These are phyloP conservation scores for Hylia prasina DNA, from an alignment of 2,113 vertebrate species.

Conservation along the genomic window DNA sequence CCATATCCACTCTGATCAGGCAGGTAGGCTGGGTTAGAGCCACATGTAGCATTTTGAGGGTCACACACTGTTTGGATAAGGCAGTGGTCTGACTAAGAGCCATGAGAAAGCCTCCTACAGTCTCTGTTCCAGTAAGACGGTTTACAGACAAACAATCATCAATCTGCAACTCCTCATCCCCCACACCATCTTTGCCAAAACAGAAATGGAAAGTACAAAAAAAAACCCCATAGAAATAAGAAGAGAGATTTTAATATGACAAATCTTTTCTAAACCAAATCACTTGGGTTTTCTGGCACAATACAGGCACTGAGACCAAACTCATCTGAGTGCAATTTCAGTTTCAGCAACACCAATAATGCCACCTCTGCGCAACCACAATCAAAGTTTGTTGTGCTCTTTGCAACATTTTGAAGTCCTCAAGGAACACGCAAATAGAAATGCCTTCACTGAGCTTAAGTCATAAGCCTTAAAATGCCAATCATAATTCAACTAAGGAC, in stretches of 20 bases:
- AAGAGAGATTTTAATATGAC: neutral
- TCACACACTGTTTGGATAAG: neutral
- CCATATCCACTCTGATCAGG: neutral
- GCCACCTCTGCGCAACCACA: neutral
- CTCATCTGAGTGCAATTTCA: neutral
- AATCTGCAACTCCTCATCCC: neutral
- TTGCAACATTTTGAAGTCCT: neutral
- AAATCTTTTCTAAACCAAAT: neutral
- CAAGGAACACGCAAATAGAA: neutral
- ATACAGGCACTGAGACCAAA: neutral
- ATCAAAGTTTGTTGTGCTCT: neutral
- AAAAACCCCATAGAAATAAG: neutral
- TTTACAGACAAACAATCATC: constrained; percentile 44
- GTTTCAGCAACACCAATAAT: neutral
- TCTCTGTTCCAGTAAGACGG: neutral
- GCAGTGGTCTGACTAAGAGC: constrained; percentile 9
- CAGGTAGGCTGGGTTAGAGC: neutral
- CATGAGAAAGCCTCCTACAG: constrained; percentile 16
- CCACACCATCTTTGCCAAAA: neutral
- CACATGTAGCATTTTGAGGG: neutral
- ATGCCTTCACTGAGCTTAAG: neutral
- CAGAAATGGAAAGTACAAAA: constrained; percentile 28
- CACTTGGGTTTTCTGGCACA: neutral
- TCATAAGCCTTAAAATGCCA: neutral
- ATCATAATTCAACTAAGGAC: neutral